Conservation (phyloP, 2,113 vertebrate genomes). For the Micromys minutus region DNA sequence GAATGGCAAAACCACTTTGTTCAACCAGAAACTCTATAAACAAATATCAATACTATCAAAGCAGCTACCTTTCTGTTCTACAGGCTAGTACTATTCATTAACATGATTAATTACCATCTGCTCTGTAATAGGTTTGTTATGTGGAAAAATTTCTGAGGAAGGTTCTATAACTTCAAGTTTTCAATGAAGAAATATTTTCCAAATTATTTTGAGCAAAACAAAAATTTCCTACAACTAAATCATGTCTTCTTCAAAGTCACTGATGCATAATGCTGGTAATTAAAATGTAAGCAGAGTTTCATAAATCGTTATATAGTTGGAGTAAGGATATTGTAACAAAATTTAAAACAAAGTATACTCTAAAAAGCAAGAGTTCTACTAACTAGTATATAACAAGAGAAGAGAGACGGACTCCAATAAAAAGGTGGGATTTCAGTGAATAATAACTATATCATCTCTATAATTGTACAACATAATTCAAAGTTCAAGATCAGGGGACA, state of each 20-base stretch:
- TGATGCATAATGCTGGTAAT: not conserved
- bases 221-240: not conserved
- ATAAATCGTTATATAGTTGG: not conserved
- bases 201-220: conserved; percentile 21
- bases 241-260: conserved; percentile 26
- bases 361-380: conserved; percentile 42
- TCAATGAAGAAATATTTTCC: conserved; percentile 42
- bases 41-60: not conserved
- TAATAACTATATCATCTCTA: not conserved
- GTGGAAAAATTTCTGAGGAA: conserved; percentile 39
- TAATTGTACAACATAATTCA: not conserved
- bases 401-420: not conserved
- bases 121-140: not conserved
- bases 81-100: conserved; percentile 50
- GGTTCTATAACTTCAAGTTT: conserved; percentile 11
- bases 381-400: conserved; percentile 26
- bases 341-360: not conserved
- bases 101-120: conserved; percentile 37
- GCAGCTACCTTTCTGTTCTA: not conserved
- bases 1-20: conserved; percentile 3
- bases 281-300: not conserved
- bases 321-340: conserved; percentile 25
- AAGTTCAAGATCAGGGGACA: not conserved
- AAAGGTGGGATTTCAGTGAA: conserved; percentile 1
- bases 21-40: conserved; percentile 21